phyloP scores from a whole-genome alignment of 2,113 vertebrate species.

The Asarcornis scutulata region DNA sequence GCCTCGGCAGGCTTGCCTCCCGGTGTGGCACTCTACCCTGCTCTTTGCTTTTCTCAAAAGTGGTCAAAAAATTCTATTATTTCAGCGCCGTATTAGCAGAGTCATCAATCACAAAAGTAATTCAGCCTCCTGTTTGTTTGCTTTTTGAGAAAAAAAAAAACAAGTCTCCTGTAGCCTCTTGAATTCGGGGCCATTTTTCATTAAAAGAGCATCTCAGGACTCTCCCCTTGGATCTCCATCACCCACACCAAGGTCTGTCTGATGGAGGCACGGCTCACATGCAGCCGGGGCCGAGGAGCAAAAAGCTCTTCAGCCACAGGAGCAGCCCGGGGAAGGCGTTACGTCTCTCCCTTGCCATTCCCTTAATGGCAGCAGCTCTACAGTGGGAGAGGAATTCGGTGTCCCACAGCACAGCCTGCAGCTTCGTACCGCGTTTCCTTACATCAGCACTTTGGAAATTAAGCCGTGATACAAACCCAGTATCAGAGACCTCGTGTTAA shows the following conservation, averaged over 20 bases:
- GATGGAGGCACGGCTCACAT: rapidly evolving
- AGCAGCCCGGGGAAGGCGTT: not conserved
- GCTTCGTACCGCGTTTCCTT: not conserved
- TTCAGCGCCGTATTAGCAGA: not conserved
- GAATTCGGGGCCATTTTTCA: not conserved
- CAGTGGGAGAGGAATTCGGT: not conserved
- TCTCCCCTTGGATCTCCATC: not conserved
- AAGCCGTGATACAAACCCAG: not conserved
- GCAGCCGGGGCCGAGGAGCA: not conserved
- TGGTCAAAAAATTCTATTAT: not conserved
- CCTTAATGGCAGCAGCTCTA: not conserved
- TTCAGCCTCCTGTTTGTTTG: not conserved
- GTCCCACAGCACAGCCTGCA: not conserved
- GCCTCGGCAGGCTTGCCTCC: not conserved
- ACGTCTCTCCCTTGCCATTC: not conserved
- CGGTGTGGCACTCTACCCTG: not conserved
- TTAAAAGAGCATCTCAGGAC: not conserved
- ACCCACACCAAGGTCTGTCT: not conserved
- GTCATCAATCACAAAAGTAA: not conserved
- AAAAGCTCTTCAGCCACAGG: not conserved
- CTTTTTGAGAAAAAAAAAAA: not conserved
- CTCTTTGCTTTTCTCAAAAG: not conserved
- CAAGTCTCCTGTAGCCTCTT: not conserved
- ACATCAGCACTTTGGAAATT: not conserved
- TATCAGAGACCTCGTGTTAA: not conserved